Evolutionary conservation across 1,140 invertebrate species (phyloP), one percentile per base, ranked within the genome.

Genomic region (Tetranychus urticae): DNA sequence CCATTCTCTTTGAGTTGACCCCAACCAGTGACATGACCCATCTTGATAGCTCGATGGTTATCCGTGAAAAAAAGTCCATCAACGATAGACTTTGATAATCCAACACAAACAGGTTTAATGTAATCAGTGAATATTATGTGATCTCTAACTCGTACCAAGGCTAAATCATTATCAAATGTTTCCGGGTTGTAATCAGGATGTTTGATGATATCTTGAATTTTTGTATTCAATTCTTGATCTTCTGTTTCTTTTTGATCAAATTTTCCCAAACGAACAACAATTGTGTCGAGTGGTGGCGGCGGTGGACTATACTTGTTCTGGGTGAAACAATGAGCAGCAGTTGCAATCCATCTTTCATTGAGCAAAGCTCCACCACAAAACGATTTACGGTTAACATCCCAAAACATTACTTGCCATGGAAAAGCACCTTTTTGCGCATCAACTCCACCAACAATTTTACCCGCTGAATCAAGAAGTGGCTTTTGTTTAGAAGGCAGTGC

Each of bases 121-220:
- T 66, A 65, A 61, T 68, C 64, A 3, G 62, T 66, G 54, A 68
- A 68, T 5, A 23, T 50, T 10, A 69, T 59, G 42, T 65, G 62
- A 14, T 66, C 50, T 31, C 34, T 33, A 34, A 69, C 42, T 8
- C 63, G 60, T 0, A 88, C 69, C 10, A 89, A 68, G 0, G 80
- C 85, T 63, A 89, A 82, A 68, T 89, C 86, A 68, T 85, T 85
- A 7, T 78, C 77, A 63, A 77, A 81, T 3, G 75, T 72, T 0
- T 66, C 70, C 0, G 79, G 65, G 68, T 77, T 76, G 68, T 83
- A 88, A 0, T 75, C 63, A 7, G 67, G 66, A 63, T 68, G 67
- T 8, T 62, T 58, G 34, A 65, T 46, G 3, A 67, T 36, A 23
- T 61, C 39, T 33, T 39, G 33, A n/a, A 67, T 58, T 10, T 56